A percentile compares a stretch with the other conserved stretches of the same genome.
These are phyloP conservation scores for Epirrita christyi DNA, from an alignment of 2,888 invertebrate species.

Conservation along the genomic window DNA sequence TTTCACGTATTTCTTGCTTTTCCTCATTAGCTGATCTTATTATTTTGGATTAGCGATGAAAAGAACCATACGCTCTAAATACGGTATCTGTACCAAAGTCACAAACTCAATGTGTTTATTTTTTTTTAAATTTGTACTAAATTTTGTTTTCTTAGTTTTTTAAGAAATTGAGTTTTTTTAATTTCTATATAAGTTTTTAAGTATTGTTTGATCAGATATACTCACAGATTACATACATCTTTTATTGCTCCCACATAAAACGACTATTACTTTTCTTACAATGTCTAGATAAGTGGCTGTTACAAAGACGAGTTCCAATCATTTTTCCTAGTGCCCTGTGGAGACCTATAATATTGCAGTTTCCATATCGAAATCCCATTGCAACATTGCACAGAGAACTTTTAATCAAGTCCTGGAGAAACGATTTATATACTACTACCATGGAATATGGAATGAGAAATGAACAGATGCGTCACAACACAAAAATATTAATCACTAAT, in stretches of 20 bases:
- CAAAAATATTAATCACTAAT: no score
- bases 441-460: slow-evolving; percentile 50
- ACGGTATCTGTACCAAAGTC: no score
- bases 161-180: no score
- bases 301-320: slow-evolving; percentile 31
- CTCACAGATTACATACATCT: neutral
- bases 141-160: no score
- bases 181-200: no score
- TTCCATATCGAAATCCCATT: slow-evolving; percentile 78
- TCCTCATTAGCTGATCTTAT: slow-evolving; percentile 56
- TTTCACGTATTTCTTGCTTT: slow-evolving; percentile 47
- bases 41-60: slow-evolving; percentile 53
- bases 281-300: slow-evolving; percentile 15
- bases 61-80: slow-evolving; percentile 50
- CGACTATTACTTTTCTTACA: slow-evolving; percentile 3
- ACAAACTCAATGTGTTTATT: no score
- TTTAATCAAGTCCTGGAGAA: slow-evolving; percentile 81
- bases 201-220: no score
- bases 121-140: no score
- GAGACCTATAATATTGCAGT: slow-evolving; percentile 61
- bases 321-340: slow-evolving; percentile 38
- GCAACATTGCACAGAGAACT: slow-evolving; percentile 78
- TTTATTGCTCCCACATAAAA: neutral
- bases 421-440: slow-evolving; percentile 68
- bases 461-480: slow-evolving; percentile 22